Base-by-base conservation (phyloP, 2,113 vertebrate species). In the Actinemys pallida region DNA sequence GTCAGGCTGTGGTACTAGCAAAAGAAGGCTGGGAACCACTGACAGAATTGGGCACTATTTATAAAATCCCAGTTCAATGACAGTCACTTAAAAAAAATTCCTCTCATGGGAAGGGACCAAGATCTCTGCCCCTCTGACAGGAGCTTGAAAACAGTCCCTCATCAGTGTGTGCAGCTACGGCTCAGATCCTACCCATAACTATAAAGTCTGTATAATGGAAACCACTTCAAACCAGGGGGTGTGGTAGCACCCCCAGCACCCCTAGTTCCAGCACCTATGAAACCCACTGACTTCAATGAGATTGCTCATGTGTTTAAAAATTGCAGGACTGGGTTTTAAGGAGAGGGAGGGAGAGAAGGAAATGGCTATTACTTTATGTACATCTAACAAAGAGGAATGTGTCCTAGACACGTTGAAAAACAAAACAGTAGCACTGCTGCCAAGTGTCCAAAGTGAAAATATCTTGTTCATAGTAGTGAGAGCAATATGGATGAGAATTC, bases 401-500 rank as follows among this genome's bases (percentile, higher is more conserved):
- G 5, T 49, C 24, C n/a, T 20, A 20, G 52, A 52, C 42, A 5
- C 19, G 10, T 49, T 53, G 47, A 24, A 1, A 50, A 31, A 45
- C 10, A 42, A 54, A 42, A 22, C 14, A 2, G 50, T 83, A 78
- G 81, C 49, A 11, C 13, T 29, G 83, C 35, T 42, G 47, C 53
- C 81, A 45, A 62, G 80, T 10, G 13, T 53, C 1, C 25, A 81
- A 52, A 31, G 50, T 1, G 1, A 47, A 42, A 5, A 0, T 1
- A 10, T 27, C 29, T 19, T 8, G 50, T 47, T 29, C 1, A 0
- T 35, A 45, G 29, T 13, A 59, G 45, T 42, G 56, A n/a, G 42
- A 57, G 12, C 0, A 0, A 35, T 1, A 0, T 3, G 8, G 49
- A n/a, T 9, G 3, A 49, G 8, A 22, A 3, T 12, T 54, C 42